phyloP scores from a whole-genome alignment of 2,797 vertebrate genomes.

The Chloroceryle inda region DNA sequence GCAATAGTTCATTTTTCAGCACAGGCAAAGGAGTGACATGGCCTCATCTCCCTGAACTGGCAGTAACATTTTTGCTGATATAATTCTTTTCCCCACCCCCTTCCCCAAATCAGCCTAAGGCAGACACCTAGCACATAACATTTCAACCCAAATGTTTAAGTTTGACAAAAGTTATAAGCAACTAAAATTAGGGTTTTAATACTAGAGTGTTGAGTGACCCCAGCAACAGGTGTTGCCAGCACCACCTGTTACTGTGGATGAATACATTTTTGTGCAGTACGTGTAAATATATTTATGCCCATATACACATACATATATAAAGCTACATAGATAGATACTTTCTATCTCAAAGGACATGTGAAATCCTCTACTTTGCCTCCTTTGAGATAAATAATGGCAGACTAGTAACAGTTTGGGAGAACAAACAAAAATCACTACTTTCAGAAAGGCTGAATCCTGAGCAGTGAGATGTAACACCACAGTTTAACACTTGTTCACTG shows the following conservation, averaged over 20 bases:
- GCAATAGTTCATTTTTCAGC: neutral
- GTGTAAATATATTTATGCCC: neutral
- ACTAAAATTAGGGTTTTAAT: conserved; percentile 70
- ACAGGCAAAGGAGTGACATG: neutral
- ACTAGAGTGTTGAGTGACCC: conserved; percentile 59
- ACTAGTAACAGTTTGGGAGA: neutral
- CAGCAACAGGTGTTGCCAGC: conserved; percentile 58
- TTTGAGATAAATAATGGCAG: neutral
- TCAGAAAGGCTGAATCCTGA: neutral
- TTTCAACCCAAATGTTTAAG: conserved; percentile 64
- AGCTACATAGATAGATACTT: neutral
- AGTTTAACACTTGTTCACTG: neutral
- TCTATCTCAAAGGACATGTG: neutral
- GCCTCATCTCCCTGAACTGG: neutral
- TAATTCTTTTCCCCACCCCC: conserved; percentile 26
- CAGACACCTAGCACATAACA: conserved; percentile 72
- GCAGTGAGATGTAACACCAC: neutral
- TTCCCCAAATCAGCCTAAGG: conserved; percentile 58
- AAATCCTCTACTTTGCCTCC: neutral
- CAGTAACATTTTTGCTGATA: conserved; percentile 36
- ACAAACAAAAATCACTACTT: neutral
- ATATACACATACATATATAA: neutral
- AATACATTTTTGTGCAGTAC: conserved; percentile 45
- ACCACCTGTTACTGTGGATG: conserved; percentile 56
- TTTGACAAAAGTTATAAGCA: conserved; percentile 70